Conservation (phyloP, 2,113 vertebrate genomes). For the Chloropsis hardwickii region DNA sequence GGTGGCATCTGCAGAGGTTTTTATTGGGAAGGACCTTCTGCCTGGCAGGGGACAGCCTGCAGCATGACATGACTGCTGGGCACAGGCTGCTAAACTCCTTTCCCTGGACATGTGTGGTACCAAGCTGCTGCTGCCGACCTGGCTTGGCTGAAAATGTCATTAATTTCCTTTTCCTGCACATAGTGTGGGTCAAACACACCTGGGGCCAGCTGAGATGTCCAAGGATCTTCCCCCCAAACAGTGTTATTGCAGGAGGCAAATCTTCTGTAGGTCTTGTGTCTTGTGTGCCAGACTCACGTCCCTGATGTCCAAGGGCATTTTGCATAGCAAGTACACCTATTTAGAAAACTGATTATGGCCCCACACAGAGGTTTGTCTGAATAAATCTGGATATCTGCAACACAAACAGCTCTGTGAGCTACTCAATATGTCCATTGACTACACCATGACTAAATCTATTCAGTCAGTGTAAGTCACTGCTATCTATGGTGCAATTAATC, state of each 20-base stretch:
- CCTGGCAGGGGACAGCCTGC: background rate
- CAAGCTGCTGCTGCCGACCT: background rate
- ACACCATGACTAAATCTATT: background rate
- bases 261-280: background rate
- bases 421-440: background rate
- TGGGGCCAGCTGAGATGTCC: background rate
- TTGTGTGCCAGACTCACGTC: background rate
- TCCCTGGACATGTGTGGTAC: background rate
- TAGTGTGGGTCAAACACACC: background rate
- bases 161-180: background rate
- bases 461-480: background rate
- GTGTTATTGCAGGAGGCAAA: background rate
- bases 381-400: background rate
- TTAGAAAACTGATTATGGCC: background rate
- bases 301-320: background rate
- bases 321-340: background rate
- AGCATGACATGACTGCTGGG: background rate
- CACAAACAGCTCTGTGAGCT: background rate
- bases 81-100: background rate
- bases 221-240: background rate
- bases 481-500: background rate
- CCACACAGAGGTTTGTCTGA: background rate
- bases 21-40: background rate
- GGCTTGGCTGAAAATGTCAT: background rate
- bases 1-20: background rate